Evolutionary conservation across 1,140 invertebrate species (phyloP).

Genomic region (Drosophila parabipectinata): DNA sequence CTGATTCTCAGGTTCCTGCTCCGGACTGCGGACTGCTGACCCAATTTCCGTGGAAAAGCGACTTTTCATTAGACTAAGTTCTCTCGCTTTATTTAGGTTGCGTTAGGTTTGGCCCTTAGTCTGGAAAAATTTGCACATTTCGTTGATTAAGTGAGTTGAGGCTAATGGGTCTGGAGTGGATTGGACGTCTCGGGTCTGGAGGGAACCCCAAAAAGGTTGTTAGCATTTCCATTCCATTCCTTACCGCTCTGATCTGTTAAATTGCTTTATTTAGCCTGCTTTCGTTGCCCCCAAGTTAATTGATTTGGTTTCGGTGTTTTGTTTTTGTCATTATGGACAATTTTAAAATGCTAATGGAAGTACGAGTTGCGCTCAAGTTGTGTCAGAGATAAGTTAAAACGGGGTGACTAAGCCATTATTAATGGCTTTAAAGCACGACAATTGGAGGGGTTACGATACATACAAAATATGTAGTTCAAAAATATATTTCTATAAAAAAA

Average conservation of each 20-base stretch:
- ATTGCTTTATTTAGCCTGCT: constrained; percentile 59
- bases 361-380: constrained; percentile 21
- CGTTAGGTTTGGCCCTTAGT: constrained; percentile 26
- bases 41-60: constrained; percentile 76
- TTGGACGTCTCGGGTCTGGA: constrained; percentile 12
- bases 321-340: constrained; percentile 2
- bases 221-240: constrained; percentile 3
- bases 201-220: constrained; percentile 20
- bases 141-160: constrained; percentile 60
- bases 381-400: constrained; percentile 11
- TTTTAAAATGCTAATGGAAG: constrained; percentile 40
- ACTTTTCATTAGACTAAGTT: constrained; percentile 74
- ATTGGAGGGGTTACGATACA: background rate
- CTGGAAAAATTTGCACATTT: constrained; percentile 52
- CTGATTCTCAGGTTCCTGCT: constrained; percentile 10
- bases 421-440: constrained; percentile 23
- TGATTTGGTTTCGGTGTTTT: constrained; percentile 42
- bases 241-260: constrained; percentile 32
- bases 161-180: constrained; percentile 33
- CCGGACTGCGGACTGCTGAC: constrained; percentile 47
- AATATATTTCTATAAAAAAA: background rate
- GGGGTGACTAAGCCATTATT: constrained; percentile 9
- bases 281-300: constrained; percentile 49
- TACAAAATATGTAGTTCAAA: background rate
- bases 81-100: constrained; percentile 45